phyloP scores from a whole-genome alignment of 2,888 invertebrate genomes.

The Euplexia lucipara region DNA sequence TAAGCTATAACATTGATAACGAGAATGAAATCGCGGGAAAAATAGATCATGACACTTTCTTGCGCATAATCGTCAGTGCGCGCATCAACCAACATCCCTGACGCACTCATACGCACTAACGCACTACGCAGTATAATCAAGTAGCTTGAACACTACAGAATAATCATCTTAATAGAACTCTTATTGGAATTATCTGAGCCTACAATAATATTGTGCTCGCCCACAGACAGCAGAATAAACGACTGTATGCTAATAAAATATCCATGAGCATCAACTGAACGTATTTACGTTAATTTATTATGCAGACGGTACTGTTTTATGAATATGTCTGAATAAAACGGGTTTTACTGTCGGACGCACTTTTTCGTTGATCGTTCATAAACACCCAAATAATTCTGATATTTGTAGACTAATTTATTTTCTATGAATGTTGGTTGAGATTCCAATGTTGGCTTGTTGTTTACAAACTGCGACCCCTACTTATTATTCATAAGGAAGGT shows the following conservation, averaged over 20 bases:
- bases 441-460: neutral
- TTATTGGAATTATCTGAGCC: constrained; percentile 6
- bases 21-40: no score
- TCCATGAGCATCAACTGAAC: constrained; percentile 37
- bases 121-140: no score
- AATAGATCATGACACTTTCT: no score
- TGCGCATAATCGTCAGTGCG: no score
- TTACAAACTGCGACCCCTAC: neutral
- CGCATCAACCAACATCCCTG: no score
- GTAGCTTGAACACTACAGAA: neutral
- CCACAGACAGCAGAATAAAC: constrained; percentile 25
- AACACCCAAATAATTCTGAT: constrained; percentile 46
- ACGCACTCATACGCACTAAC: no score
- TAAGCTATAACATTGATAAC: no score
- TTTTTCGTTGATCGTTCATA: constrained; percentile 61
- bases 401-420: constrained; percentile 17
- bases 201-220: constrained; percentile 9
- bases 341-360: constrained; percentile 66
- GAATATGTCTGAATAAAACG: constrained; percentile 57
- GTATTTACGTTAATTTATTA: constrained; percentile 50
- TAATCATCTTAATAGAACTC: constrained; percentile 12
- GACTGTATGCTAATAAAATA: constrained; percentile 43
- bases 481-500: no score
- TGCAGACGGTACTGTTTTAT: constrained; percentile 51
- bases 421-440: constrained; percentile 1